Evolutionary conservation across 1,140 invertebrate genomes (phyloP).

Genomic region (Zaprionus capensis): DNA sequence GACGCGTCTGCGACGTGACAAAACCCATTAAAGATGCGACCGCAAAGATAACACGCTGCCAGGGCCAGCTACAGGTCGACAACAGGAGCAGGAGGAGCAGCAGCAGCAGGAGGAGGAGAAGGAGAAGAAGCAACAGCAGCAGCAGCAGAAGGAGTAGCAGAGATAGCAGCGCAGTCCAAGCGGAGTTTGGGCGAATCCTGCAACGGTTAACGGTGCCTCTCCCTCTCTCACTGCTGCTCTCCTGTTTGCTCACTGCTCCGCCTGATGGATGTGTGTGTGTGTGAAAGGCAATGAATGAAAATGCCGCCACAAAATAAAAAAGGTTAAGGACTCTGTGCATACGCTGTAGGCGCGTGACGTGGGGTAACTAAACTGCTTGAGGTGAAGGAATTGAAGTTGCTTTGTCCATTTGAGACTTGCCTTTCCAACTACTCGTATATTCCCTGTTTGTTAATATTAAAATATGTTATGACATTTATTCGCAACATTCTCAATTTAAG

Average conservation of each 20-base stretch:
- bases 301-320: conserved; percentile 7
- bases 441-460: conserved; percentile 27
- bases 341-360: background rate
- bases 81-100: background rate
- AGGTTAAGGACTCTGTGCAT: background rate
- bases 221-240: background rate
- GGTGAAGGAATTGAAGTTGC: no score
- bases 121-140: background rate
- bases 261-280: conserved; percentile 26
- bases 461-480: conserved; percentile 63
- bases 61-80: conserved; percentile 17
- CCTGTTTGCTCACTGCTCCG: background rate
- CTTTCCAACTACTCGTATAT: no score
- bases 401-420: no score
- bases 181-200: background rate
- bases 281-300: conserved; percentile 27
- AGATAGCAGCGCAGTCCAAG: background rate
- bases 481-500: conserved; percentile 47
- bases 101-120: background rate
- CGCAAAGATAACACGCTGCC: conserved; percentile 73
- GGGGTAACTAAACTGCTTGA: background rate
- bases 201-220: background rate
- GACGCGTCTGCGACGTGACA: conserved; percentile 79
- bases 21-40: conserved; percentile 82
- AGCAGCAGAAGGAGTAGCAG: background rate